Evolutionary conservation across 2,113 vertebrate species (phyloP).

Genomic region (Zapus hudsonius): DNA sequence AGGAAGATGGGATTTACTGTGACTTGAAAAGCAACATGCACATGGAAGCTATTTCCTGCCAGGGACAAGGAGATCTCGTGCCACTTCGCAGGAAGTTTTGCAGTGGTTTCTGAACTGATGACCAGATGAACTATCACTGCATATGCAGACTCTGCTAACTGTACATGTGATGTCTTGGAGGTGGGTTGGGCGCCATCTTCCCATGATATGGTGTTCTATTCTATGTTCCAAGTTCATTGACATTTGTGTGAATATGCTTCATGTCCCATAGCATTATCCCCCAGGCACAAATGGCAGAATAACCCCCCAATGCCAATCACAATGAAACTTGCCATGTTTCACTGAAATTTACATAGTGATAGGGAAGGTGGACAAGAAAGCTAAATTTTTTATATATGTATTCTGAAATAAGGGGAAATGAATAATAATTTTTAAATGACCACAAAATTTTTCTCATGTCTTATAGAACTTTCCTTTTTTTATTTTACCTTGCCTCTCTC

Average conservation of each 20-base stretch:
- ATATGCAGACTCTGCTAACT: background rate
- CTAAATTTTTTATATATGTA: background rate
- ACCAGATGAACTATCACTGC: background rate
- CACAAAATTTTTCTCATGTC: background rate
- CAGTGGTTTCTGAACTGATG: background rate
- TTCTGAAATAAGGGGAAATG: background rate
- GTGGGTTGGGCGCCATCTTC: background rate
- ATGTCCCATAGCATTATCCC: background rate
- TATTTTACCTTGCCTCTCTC: background rate
- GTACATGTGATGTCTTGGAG: background rate
- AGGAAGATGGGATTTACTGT: background rate
- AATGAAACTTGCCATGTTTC: background rate
- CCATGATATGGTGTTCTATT: rapidly evolving
- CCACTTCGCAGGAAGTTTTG: too few species aligned
- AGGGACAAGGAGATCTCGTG: background rate
- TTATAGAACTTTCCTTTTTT: background rate
- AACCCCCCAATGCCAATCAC: background rate
- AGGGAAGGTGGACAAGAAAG: background rate
- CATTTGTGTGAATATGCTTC: rapidly evolving
- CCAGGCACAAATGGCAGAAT: background rate
- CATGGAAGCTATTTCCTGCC: background rate
- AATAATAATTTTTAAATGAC: background rate
- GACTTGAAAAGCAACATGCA: background rate
- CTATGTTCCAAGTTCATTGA: rapidly evolving
- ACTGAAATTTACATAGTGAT: background rate